A percentile compares a stretch with the other conserved stretches of the same genome.
Evolutionary conservation across 2,888 invertebrate genomes (phyloP).

Genomic region (Chrysotoxum bicinctum): DNA sequence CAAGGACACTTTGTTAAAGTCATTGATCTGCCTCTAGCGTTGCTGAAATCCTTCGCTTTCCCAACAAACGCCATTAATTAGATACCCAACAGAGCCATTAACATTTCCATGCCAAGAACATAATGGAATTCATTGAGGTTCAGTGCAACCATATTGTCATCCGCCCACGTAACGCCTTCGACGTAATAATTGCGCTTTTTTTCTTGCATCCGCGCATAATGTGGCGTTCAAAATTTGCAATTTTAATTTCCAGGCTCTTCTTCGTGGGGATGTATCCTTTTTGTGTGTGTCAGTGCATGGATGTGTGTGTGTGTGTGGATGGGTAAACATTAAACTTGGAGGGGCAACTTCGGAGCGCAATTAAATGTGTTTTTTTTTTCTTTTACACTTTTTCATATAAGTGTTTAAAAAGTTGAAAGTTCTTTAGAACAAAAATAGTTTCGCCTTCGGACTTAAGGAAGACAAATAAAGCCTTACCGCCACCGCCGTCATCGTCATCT

Average conservation of each 20-base stretch:
- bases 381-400: slow-evolving; percentile 1
- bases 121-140: slow-evolving; percentile 53
- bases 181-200: slow-evolving; percentile 55
- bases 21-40: slow-evolving; percentile 40
- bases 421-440: slow-evolving; percentile 32
- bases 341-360: slow-evolving; percentile 54
- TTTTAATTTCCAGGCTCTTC: slow-evolving; percentile 58
- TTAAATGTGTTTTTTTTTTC: slow-evolving; percentile 35
- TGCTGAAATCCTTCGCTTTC: slow-evolving; percentile 17
- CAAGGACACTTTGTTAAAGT: slow-evolving; percentile 45
- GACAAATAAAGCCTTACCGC: not conserved
- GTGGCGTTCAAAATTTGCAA: slow-evolving; percentile 57
- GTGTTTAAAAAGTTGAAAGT: slow-evolving; percentile 55
- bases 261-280: not conserved
- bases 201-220: not conserved
- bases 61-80: slow-evolving; percentile 59
- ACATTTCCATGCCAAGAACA: slow-evolving; percentile 57
- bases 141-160: slow-evolving; percentile 50
- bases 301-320: not conserved
- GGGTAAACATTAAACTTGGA: slow-evolving; percentile 39
- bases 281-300: not conserved
- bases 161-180: slow-evolving; percentile 29
- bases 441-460: slow-evolving; percentile 38
- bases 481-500: not conserved
- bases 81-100: slow-evolving; percentile 56